Base-by-base conservation (phyloP, 2,888 invertebrate species). In the Tortricodes alternella region DNA sequence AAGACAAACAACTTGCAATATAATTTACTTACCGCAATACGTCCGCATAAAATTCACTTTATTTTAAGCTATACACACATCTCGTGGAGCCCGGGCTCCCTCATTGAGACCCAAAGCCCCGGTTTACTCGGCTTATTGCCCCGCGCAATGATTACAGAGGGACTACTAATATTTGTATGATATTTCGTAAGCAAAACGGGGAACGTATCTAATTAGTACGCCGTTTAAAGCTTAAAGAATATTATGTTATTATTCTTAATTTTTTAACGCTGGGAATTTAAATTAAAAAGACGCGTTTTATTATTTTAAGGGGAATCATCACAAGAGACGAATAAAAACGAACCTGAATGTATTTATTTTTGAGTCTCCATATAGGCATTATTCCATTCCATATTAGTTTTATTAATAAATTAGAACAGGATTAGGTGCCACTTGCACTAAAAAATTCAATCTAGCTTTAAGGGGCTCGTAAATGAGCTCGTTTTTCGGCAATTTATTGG, bases 81-180 rank as follows among this genome's bases (percentile, higher is more conserved):
- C 67, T 61, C n/a, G 21, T 18, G 59, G 57, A 58, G 63, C 62
- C 58, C 57, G 66, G 64, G 39, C 46, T 35, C 53, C 38, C 46
- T 41, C 48, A 38, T 58, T 56, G 78, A 71, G 77, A 75, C 74
- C 66, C 67, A 65, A 58, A 60, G 60, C 67, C 50, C 44, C 37
- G 66, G 57, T 60, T 62, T 53, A 63, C 59, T 60, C 44, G 61
- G 61, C 64, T 63, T 62, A 64, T 58, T 35, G 50, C 37, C 53
- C 55, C 48, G 35, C 9, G 46, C 51, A 50, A 58, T 53, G 58
- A 56, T 58, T 59, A 72, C 74, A 75, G 73, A 78, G 73, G 71
- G 80, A 78, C 79, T 69, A 71, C 73, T 76, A 74, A 78, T 80
- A 80, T 82, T 80, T 80, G 71, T 65, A 62, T 59, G 68, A 73